Evolutionary conservation across 2,113 vertebrate species (phyloP), one percentile per base, ranked within the genome.

Genomic region (Ptychochromis oligacanthus): DNA sequence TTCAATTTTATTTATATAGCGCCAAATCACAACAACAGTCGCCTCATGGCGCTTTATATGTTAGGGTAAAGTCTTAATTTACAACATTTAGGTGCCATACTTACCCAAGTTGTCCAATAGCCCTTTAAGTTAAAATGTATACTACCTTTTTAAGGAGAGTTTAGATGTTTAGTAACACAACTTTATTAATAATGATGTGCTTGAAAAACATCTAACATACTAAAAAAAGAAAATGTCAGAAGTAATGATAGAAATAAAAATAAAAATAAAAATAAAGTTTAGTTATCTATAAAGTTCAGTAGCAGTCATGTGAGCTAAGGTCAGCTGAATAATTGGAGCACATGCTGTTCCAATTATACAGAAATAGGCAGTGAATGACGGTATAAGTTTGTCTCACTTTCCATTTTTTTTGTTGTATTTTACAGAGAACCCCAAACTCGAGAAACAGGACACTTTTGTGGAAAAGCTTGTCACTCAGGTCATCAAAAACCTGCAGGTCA

Each of bases 401-500:
- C 1, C 9, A 80, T n/a, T 78, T 75, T 76, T 10, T 54, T 24
- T 31, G 28, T 31, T 87, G 4, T 87, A 18, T 93, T 84, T 86
- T 26, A 85, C 95, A 99, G 98, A 97, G 83, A 96, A 98, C 86
- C 95, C 92, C 10, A 92, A 81, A 61, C 74, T 93, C 20, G 97
- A 98, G 87, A 98, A 98, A 80, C 98, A 97, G 87, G 98, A 99
- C 89, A 97, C 97, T 14, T 99, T 99, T 91, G 92, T 97, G 86
- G 98, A 99, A 95, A 99, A 99, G 88, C 94, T 99, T 87, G 93
- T 98, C 78, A 99, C 98, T 88, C 98, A 99, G 93, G 97, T 99
- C 85, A 98, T 99, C 90, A 99, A 98, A 96, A 99, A 99, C 95
- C 96, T 99, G 87, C 98, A 99, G 88, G 95, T 99, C 92, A 98